Evolutionary conservation across 92 coral and sea anemone genomes (phyloP), one percentile per base, ranked within the genome.

Genomic region (Epizoanthus fatuus): DNA sequence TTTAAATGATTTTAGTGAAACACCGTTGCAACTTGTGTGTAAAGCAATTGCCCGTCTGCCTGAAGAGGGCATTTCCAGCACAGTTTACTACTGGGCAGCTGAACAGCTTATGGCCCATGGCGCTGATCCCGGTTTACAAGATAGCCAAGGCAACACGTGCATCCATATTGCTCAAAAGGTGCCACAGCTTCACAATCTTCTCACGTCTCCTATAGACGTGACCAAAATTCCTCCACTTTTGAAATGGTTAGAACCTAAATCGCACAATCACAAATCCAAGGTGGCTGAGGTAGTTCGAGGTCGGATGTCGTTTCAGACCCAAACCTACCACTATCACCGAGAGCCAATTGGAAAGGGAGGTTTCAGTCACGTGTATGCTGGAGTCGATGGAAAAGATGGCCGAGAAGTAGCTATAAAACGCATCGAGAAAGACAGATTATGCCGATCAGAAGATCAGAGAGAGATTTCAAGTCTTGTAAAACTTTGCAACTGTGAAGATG

Each of bases 371-470:
- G 74, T 85, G 2, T 90, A 58, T 85, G 93, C 87, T 2, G 87
- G 90, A 79, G 60, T 90, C n/a, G 64, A 85, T 55, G 70, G 13
- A 8, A 90, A 63, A 22, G 81, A 85, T 32, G 93, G 90, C 16
- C 74, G 86, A 39, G 90, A 84, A 59, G 86, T 89, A 58, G 90
- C 90, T 15, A 44, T 89, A 13, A 89, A 89, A 25, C 86, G 90
- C 15, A 68, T 85, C 17, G 90, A 77, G 60, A 89, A 89, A 62
- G 62, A 45, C 74, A 38, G 86, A n/a, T 20, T 89, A 25, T 20
- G 8, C 6, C 57, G 81, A 37, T 79, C 80, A 16, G 74, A 85
- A 85, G 86, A 89, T 52, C 56, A 64, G 52, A 57, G 90, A 63
- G 93, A 89, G 45, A 85, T 78, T 20, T 32, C 37, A 9, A 89